These are phyloP conservation scores for Psittacara wagleri DNA, from an alignment of 2,113 vertebrate genomes.

Conservation along the genomic window DNA sequence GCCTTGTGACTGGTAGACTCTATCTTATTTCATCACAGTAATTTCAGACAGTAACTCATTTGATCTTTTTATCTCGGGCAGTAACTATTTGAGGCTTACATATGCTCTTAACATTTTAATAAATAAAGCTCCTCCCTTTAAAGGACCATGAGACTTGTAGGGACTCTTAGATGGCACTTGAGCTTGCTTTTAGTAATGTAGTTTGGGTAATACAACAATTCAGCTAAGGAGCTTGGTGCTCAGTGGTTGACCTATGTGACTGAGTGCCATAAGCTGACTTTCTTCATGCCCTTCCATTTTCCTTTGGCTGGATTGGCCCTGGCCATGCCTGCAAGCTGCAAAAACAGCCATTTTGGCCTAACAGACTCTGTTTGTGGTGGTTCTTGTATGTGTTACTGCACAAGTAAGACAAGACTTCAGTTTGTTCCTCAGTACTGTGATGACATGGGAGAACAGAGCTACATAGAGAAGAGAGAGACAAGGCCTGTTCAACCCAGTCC, in stretches of 20 bases:
- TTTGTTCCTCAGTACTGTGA: neutral
- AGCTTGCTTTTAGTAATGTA: neutral
- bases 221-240: neutral
- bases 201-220: neutral
- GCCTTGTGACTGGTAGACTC: conserved; percentile 32
- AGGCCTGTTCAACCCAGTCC: neutral
- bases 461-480: neutral
- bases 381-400: neutral
- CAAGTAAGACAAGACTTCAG: neutral
- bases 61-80: conserved; percentile 21
- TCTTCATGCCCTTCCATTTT: neutral
- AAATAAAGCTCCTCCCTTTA: neutral
- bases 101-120: neutral
- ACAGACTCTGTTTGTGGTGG: neutral
- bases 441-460: neutral
- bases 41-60: conserved; percentile 38
- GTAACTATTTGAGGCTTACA: conserved; percentile 20
- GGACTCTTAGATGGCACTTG: neutral
- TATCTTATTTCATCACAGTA: conserved; percentile 11
- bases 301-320: neutral
- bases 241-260: neutral
- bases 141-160: neutral
- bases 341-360: neutral
- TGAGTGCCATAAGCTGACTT: neutral
- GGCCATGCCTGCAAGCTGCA: neutral